These are phyloP conservation scores for Scaptomyza flava DNA, from an alignment of 2,888 invertebrate species.

Conservation along the genomic window DNA sequence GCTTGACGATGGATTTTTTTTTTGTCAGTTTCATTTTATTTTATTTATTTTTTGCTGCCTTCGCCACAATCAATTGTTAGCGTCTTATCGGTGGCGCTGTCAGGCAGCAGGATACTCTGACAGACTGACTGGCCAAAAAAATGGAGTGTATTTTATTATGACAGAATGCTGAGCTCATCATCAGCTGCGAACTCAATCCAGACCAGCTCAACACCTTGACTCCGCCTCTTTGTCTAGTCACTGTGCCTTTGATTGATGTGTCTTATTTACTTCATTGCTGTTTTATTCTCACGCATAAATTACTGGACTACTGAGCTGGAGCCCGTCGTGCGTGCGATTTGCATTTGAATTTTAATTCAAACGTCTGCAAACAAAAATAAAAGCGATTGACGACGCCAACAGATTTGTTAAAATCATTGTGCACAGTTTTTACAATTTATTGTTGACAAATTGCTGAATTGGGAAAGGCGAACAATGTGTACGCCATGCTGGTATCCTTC, in stretches of 20 bases:
- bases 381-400: conserved; percentile 34
- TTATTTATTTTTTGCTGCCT: not conserved
- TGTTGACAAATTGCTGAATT: conserved; percentile 48
- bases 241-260: conserved; percentile 65
- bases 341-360: conserved; percentile 53
- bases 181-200: conserved; percentile 6
- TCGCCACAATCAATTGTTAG: conserved; percentile 66
- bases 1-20: conserved; percentile 27
- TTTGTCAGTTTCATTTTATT: conserved; percentile 4
- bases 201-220: not conserved
- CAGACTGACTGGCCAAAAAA: conserved; percentile 56
- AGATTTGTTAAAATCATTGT: conserved; percentile 46
- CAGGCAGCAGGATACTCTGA: conserved; percentile 51
- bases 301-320: conserved; percentile 22
- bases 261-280: conserved; percentile 24
- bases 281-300: conserved; percentile 51
- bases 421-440: conserved; percentile 35
- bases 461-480: not conserved
- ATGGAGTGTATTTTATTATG: conserved; percentile 36
- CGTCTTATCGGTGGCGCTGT: conserved; percentile 37
- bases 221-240: conserved; percentile 18
- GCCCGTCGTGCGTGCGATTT: conserved; percentile 64
- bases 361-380: conserved; percentile 1
- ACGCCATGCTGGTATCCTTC: not conserved
- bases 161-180: conserved; percentile 31